Evolutionary conservation across 2,797 vertebrate species (phyloP).

Genomic region (Knipowitschia caucasica): DNA sequence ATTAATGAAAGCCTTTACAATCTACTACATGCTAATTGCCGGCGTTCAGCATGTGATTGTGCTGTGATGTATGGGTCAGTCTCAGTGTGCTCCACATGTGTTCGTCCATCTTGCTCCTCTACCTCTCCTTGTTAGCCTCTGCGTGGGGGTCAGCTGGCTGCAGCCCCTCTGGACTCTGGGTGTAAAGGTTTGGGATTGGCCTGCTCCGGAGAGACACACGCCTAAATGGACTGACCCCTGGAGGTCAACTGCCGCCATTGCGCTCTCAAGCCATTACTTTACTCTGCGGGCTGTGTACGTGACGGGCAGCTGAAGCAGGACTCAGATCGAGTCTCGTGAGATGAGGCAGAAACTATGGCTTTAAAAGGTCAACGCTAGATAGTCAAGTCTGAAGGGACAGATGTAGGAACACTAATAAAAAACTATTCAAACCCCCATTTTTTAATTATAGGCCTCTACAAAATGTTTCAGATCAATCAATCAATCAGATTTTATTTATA

Average conservation of each 20-base stretch:
- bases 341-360: not conserved
- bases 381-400: too few species aligned
- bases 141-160: not conserved
- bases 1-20: too few species aligned
- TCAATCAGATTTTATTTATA: too few species aligned
- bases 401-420: too few species aligned
- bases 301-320: not conserved
- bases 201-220: not conserved
- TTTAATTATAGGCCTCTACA: too few species aligned
- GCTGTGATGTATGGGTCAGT: not conserved
- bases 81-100: not conserved
- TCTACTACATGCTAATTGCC: not conserved
- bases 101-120: not conserved
- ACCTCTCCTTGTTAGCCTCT: not conserved
- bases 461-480: too few species aligned
- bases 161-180: not conserved
- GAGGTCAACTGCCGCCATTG: not conserved
- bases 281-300: not conserved
- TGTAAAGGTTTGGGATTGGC: not conserved
- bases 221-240: slow-evolving; percentile 5
- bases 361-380: not conserved
- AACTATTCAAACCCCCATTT: too few species aligned
- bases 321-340: too few species aligned
- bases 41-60: too few species aligned
- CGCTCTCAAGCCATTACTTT: not conserved